phyloP scores from a whole-genome alignment of 1,140 invertebrate species.

The Zophobas morio region DNA sequence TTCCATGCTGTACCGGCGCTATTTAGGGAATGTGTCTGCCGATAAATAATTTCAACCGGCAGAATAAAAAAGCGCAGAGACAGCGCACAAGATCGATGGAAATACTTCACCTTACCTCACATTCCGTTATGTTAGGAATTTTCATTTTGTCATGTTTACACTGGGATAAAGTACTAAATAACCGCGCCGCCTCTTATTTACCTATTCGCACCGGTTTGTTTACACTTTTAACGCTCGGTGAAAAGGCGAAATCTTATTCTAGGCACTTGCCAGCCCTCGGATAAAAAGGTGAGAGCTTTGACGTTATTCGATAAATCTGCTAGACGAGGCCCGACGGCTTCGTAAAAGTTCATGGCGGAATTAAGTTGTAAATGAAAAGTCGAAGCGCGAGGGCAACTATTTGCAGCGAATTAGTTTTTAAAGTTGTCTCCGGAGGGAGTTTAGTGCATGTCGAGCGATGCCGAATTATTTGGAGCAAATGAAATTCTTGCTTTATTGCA shows the following conservation, averaged over 20 bases:
- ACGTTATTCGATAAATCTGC: not conserved
- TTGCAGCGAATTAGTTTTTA: too few relatives aligned
- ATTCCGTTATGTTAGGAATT: conserved; percentile 27
- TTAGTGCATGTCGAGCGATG: too few relatives aligned
- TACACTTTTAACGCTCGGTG: conserved; percentile 20
- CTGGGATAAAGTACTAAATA: conserved; percentile 23
- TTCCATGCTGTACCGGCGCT: not conserved
- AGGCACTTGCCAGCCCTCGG: not conserved
- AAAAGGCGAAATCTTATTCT: conserved; percentile 19
- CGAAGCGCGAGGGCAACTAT: too few relatives aligned
- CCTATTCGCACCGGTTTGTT: conserved; percentile 19
- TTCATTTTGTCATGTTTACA: conserved; percentile 31
- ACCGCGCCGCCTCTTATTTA: conserved; percentile 23
- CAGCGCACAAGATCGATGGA: not conserved
- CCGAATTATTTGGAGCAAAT: too few relatives aligned
- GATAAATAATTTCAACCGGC: conserved; percentile 19
- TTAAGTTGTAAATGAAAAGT: too few relatives aligned
- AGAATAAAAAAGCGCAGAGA: conserved; percentile 29
- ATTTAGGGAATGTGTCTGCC: conserved; percentile 30
- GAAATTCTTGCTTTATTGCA: too few relatives aligned
- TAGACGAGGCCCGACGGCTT: too few relatives aligned
- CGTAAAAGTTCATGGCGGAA: too few relatives aligned
- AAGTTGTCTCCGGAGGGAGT: too few relatives aligned
- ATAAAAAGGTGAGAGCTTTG: not conserved
- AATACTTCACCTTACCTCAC: conserved; percentile 16